Conservation (phyloP, 2,113 vertebrate species). For the Micromys minutus region DNA sequence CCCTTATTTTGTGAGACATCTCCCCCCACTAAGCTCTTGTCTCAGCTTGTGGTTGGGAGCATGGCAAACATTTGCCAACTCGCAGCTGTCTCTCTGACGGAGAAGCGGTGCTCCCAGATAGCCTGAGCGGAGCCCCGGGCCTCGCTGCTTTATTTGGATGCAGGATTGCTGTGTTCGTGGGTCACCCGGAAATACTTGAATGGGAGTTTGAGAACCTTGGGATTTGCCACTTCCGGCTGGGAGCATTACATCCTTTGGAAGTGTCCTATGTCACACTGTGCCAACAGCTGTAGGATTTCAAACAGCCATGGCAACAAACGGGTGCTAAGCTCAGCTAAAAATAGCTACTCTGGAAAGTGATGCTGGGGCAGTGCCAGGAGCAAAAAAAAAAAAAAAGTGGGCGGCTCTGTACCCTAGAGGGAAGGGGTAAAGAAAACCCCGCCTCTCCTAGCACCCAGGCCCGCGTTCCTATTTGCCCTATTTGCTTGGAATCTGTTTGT, state of each 20-base stretch:
- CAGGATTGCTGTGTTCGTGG: constrained; percentile 52
- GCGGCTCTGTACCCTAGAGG: background rate
- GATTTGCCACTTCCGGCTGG: constrained; percentile 71
- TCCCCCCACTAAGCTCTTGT: background rate
- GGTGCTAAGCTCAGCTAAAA: constrained; percentile 64
- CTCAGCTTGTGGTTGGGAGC: background rate
- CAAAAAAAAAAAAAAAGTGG: constrained; percentile 20
- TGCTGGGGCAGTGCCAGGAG: background rate
- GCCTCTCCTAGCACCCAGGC: background rate
- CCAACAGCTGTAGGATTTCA: constrained; percentile 66
- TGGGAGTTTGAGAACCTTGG: constrained; percentile 32
- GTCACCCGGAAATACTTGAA: constrained; percentile 49
- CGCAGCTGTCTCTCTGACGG: background rate
- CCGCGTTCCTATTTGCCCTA: background rate
- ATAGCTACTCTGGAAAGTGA: constrained; percentile 63
- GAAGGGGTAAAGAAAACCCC: background rate
- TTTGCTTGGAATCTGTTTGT: background rate
- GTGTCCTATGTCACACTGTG: constrained; percentile 61
- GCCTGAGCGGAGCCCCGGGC: background rate
- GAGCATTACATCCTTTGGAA: constrained; percentile 60
- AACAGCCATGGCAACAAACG: constrained; percentile 70
- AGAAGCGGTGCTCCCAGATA: constrained; percentile 7
- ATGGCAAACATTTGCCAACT: background rate
- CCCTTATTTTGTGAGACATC: background rate
- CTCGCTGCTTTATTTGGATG: constrained; percentile 26